Percentiles rank a stretch among this genome's conserved stretches.
These are phyloP conservation scores for Enteromius unitaeniatus DNA, from an alignment of 2,797 vertebrate species.

Conservation along the genomic window DNA sequence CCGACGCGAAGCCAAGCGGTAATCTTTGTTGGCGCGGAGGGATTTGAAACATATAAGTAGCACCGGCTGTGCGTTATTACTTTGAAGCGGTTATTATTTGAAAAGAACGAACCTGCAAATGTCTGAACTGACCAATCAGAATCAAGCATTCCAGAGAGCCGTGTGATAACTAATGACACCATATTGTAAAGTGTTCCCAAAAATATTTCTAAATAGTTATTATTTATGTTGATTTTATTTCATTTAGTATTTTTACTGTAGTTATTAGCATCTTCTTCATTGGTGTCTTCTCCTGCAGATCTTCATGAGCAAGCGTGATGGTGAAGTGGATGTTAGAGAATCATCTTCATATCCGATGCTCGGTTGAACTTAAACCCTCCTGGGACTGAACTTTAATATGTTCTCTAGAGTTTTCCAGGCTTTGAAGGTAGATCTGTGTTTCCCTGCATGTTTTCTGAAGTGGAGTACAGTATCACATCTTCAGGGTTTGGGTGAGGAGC, in stretches of 20 bases:
- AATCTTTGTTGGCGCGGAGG: no score
- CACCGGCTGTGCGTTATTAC: no score
- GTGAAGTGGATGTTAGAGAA: not conserved
- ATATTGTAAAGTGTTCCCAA: no score
- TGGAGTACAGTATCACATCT: not conserved
- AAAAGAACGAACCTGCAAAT: no score
- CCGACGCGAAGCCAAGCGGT: no score
- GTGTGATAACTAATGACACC: no score
- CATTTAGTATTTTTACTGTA: not conserved
- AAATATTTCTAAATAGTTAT: not conserved
- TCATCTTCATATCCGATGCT: not conserved
- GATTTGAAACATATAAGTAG: no score
- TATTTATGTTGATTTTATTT: no score
- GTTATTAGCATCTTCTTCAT: not conserved
- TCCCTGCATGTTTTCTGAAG: slow-evolving; percentile 5
- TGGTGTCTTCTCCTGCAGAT: not conserved
- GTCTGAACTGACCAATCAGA: no score
- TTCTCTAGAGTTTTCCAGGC: slow-evolving; percentile 1
- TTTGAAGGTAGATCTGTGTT: slow-evolving; percentile 10
- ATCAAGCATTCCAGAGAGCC: no score
- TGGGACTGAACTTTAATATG: not conserved
- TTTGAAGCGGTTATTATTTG: no score
- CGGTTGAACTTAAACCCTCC: not conserved
- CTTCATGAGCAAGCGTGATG: no score
- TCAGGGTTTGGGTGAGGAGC: not conserved